phyloP scores from a whole-genome alignment of 2,113 vertebrate genomes.

The Delphinapterus leucas region DNA sequence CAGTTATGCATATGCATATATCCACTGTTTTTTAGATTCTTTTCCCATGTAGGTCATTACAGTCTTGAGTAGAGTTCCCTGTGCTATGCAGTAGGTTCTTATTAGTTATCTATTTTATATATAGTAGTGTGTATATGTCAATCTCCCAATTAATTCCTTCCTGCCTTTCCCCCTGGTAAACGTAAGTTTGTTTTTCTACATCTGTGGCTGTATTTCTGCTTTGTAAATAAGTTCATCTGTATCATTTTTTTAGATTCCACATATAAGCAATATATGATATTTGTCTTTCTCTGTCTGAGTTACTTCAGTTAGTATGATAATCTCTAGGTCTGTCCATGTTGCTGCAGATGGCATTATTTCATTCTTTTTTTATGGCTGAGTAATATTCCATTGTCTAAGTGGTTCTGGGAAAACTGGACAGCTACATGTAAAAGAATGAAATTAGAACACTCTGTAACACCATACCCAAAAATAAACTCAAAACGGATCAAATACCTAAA shows the following conservation, averaged over 20 bases:
- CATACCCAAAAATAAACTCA: too few species aligned
- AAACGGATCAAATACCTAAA: too few species aligned
- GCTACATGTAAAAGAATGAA: too few species aligned
- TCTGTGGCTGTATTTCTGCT: not conserved
- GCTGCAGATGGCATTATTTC: not conserved
- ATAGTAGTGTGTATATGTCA: not conserved
- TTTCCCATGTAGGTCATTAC: not conserved
- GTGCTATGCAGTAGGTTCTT: not conserved
- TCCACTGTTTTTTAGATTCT: not conserved
- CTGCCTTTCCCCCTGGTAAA: rapidly evolving
- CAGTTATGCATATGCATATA: not conserved
- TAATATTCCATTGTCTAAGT: too few species aligned
- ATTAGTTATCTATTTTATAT: not conserved
- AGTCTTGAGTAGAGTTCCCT: not conserved
- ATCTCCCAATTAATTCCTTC: not conserved
- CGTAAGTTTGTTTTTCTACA: not conserved
- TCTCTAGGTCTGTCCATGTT: not conserved
- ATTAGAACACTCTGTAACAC: too few species aligned
- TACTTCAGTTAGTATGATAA: not conserved
- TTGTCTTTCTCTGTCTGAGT: not conserved
- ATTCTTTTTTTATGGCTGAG: not conserved
- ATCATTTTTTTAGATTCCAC: not conserved
- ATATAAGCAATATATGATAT: not conserved
- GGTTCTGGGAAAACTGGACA: too few species aligned
- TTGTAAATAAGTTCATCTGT: not conserved